Conservation (phyloP, 2,888 invertebrate species). For the Microplitis deprimator region DNA sequence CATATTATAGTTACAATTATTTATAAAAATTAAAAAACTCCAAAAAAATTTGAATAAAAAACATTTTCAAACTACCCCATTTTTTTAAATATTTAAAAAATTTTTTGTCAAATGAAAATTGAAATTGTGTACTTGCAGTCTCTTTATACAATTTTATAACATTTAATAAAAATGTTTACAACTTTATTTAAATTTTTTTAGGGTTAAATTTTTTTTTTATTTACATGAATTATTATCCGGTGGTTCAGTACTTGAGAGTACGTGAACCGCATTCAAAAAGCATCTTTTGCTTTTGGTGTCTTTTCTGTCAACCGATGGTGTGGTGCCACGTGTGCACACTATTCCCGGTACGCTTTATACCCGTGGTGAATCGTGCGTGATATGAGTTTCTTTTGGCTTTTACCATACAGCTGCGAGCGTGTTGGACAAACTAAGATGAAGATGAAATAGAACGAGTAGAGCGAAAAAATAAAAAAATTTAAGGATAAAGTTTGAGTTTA, state of each 20-base stretch:
- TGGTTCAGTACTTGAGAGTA: background rate
- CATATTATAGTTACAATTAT: too few relatives aligned
- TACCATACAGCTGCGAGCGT: background rate
- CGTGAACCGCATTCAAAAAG: background rate
- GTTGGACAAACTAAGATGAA: background rate
- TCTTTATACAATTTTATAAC: too few relatives aligned
- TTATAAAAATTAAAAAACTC: too few relatives aligned
- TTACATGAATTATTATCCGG: background rate
- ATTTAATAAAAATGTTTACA: background rate
- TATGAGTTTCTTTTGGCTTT: background rate
- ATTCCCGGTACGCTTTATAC: background rate
- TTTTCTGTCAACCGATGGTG: background rate
- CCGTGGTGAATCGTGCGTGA: constrained; percentile 1
- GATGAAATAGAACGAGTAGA: background rate
- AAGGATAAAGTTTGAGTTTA: background rate
- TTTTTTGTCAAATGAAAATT: too few relatives aligned
- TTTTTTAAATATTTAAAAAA: too few relatives aligned
- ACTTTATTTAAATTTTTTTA: background rate
- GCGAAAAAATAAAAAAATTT: background rate
- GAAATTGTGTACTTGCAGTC: too few relatives aligned
- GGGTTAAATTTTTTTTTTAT: background rate
- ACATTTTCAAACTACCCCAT: too few relatives aligned
- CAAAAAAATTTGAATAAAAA: too few relatives aligned
- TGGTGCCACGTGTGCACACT: constrained; percentile 1
- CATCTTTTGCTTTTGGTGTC: background rate